Evolutionary conservation across 2,797 vertebrate genomes (phyloP), one percentile per base, ranked within the genome.

Genomic region (Martes flavigula): DNA sequence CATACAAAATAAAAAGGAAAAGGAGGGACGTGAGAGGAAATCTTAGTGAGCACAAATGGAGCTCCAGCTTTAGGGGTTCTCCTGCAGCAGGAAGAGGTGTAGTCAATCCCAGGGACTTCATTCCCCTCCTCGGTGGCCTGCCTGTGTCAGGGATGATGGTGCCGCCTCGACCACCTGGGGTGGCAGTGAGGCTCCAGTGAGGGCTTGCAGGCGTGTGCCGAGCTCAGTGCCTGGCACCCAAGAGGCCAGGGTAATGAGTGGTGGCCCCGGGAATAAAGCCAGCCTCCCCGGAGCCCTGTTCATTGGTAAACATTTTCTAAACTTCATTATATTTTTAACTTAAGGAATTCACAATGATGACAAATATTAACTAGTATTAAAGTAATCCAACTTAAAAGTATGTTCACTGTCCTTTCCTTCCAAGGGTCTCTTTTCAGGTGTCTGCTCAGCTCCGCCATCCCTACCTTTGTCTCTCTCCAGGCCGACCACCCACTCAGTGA

Each of bases 31-130:
- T 6, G 3, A 35, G 43, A 64, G 27, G 27, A 38, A 54, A 18
- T 3, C 32, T 0, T 20, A 18, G 8, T 35, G 5, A 46, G 4
- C 12, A 20, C 2, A 20, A 0, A 21, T 0, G 3, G 14, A 62
- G 21, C 14, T 15, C 73, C 81, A 17, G 5, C 78, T 32, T 46
- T 3, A 23, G 10, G 27, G 81, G 6, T n/a, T n/a, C 78, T 87
- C 38, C 51, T 21, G 18, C 23, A 86, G 35, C 0, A 0, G 46
- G 48, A 54, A 30, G 13, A 81, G 43, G 0, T 12, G 17, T 77
- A 84, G 30, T 0, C 17, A 79, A 58, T 35, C 14, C 27, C 35
- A 13, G 5, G 4, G 9, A 10, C 48, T 25, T 51, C 7, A 1
- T 1, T 0, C 27, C 15, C 21, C 25, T 46, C 46, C 48, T 56